phyloP scores from a whole-genome alignment of 2,888 invertebrate species.

The Apodemia duryi region DNA sequence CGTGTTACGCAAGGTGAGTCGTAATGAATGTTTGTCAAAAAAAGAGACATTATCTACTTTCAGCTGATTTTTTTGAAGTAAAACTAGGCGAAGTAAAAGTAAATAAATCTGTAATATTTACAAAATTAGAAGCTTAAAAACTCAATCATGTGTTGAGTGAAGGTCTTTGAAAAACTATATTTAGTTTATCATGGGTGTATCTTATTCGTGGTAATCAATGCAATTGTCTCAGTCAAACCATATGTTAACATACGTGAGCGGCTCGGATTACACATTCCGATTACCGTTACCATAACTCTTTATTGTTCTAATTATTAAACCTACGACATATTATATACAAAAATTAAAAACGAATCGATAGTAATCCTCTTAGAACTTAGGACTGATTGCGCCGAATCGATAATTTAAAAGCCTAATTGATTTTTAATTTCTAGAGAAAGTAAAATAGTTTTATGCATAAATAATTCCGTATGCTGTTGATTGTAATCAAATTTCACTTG shows the following conservation, averaged over 20 bases:
- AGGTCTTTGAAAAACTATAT: background rate
- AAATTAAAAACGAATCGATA: slow-evolving; percentile 10
- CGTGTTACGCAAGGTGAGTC: slow-evolving; percentile 58
- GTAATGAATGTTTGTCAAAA: background rate
- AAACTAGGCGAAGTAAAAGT: slow-evolving; percentile 6
- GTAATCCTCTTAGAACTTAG: background rate
- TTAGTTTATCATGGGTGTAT: slow-evolving; percentile 31
- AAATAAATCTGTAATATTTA: slow-evolving; percentile 21
- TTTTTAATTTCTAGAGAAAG: slow-evolving; percentile 12
- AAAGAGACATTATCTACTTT: background rate
- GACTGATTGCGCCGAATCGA: slow-evolving; percentile 14
- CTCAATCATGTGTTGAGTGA: background rate
- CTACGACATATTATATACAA: background rate
- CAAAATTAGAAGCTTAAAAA: background rate
- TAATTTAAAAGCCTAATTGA: slow-evolving; percentile 8
- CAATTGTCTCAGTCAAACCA: slow-evolving; percentile 49
- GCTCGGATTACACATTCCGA: slow-evolving; percentile 43
- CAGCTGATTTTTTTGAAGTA: background rate
- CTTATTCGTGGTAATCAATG: slow-evolving; percentile 54
- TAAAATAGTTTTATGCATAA: background rate
- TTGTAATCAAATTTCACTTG: slow-evolving; percentile 12
- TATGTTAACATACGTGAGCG: slow-evolving; percentile 68
- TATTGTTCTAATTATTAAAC: background rate
- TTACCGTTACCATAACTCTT: slow-evolving; percentile 54
- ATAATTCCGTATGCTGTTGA: background rate